Evolutionary conservation across 2,888 invertebrate genomes (phyloP).

Genomic region (Trichopoda pennipes): DNA sequence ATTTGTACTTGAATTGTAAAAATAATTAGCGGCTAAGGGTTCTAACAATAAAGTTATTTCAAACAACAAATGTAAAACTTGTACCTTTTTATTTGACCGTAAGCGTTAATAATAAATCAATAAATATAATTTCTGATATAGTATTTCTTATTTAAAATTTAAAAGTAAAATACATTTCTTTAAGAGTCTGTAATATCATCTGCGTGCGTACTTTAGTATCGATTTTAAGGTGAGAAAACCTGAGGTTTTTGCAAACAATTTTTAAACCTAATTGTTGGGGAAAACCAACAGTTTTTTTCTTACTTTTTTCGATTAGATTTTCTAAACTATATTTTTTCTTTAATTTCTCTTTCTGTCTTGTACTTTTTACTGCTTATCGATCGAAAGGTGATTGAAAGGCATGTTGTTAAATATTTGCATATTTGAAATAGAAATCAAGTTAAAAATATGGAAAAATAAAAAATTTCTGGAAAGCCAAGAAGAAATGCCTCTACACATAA

Average conservation of each 20-base stretch:
- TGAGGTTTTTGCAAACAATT: not conserved
- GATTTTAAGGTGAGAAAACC: not conserved
- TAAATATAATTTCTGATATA: no score
- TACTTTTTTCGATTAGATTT: not conserved
- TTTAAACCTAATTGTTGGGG: slow-evolving; percentile 34
- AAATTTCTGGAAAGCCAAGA: not conserved
- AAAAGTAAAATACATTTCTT: no score
- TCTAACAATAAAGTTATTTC: no score
- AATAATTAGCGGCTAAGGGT: no score
- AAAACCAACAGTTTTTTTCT: slow-evolving; percentile 27
- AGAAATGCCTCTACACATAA: slow-evolving; percentile 22
- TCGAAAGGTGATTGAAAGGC: slow-evolving; percentile 2
- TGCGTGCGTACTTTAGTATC: not conserved
- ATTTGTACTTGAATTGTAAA: no score
- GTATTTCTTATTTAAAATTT: no score
- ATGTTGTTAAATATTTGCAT: slow-evolving; percentile 2
- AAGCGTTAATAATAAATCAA: no score
- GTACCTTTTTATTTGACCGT: no score
- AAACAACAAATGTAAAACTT: no score
- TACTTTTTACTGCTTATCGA: slow-evolving; percentile 6
- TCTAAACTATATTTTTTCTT: not conserved
- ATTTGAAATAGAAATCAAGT: not conserved
- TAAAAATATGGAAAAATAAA: not conserved
- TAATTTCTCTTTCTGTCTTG: not conserved
- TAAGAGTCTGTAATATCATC: not conserved